Conservation (phyloP, 2,888 invertebrate species). For the Torymus aiolomorphi region DNA sequence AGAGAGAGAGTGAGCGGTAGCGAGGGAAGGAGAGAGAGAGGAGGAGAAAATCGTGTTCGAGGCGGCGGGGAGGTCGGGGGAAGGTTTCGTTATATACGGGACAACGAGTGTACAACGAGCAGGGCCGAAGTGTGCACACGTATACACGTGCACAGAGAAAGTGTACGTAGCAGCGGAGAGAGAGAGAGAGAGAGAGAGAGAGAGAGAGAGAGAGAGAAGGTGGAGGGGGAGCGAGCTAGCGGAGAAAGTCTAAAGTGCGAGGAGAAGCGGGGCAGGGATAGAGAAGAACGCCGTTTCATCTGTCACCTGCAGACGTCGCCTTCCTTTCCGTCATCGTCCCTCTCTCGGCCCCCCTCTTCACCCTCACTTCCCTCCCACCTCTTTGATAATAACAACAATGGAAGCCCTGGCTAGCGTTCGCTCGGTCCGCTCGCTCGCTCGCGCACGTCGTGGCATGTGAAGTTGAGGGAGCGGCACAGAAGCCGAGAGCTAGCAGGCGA, state of each 20-base stretch:
- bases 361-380: slow-evolving; percentile 62
- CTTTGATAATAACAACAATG: slow-evolving; percentile 76
- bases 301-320: slow-evolving; percentile 76
- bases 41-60: slow-evolving; percentile 43
- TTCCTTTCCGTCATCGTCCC: slow-evolving; percentile 76
- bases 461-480: slow-evolving; percentile 60
- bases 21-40: slow-evolving; percentile 56
- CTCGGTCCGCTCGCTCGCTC: slow-evolving; percentile 59
- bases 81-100: slow-evolving; percentile 22
- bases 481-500: slow-evolving; percentile 59
- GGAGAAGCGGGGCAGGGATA: background rate
- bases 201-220: background rate
- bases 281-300: slow-evolving; percentile 73
- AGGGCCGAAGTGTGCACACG: background rate
- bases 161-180: background rate
- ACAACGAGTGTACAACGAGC: background rate
- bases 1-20: slow-evolving; percentile 50
- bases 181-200: slow-evolving; percentile 30
- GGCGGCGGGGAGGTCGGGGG: background rate
- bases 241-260: slow-evolving; percentile 4
- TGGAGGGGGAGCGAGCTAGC: background rate
- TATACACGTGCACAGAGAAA: background rate
- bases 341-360: slow-evolving; percentile 65
- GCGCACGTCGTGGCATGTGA: slow-evolving; percentile 65
- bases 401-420: slow-evolving; percentile 65